Evolutionary conservation across 2,113 vertebrate species (phyloP).

Genomic region (Otolemur garnettii): DNA sequence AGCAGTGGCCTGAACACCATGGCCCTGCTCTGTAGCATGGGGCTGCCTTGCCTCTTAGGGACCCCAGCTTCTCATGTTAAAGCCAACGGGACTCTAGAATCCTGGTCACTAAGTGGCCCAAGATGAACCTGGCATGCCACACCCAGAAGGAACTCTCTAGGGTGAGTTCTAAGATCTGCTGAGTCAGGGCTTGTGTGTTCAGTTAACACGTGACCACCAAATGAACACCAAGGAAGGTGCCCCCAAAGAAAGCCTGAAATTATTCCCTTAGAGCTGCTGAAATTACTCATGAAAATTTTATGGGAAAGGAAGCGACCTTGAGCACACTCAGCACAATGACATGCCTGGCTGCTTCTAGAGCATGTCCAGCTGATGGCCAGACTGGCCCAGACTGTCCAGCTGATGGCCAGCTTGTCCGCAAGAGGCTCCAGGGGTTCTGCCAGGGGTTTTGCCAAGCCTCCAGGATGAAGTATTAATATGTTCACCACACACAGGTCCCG

Average conservation of each 20-base stretch:
- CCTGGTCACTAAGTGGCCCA: background rate
- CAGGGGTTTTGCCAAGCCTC: background rate
- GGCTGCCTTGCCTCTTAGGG: background rate
- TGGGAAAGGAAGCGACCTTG: background rate
- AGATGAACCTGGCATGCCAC: fast-evolving
- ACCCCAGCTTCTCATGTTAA: background rate
- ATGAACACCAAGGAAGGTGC: fast-evolving
- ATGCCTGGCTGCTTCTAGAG: background rate
- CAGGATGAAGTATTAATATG: background rate
- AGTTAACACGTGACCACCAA: background rate
- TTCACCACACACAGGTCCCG: background rate
- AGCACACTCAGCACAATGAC: background rate
- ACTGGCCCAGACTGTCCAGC: background rate
- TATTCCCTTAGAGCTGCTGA: background rate
- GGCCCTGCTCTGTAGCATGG: background rate
- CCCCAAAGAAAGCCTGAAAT: background rate
- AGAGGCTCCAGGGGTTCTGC: too few relatives aligned
- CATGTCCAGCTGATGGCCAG: too few relatives aligned
- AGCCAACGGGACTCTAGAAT: background rate
- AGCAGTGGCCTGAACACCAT: background rate
- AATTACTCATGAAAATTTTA: background rate
- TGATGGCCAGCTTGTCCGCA: background rate
- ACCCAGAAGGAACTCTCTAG: background rate
- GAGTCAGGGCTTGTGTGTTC: background rate
- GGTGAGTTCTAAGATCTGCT: background rate